Conservation (phyloP, 2,797 vertebrate species). For the Masticophis lateralis region DNA sequence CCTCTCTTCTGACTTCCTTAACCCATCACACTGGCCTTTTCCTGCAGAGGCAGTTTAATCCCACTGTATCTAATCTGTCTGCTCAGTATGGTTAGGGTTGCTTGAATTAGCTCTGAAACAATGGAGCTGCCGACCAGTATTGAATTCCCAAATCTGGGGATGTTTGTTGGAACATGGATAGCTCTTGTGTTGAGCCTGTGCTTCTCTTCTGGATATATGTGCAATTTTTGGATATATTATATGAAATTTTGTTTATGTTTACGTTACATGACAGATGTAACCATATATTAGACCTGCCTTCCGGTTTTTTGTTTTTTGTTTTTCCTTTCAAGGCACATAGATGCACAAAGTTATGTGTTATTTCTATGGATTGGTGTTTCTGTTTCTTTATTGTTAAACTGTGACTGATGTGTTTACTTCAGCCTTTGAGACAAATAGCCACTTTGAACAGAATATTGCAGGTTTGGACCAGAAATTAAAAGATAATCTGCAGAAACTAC, state of each 20-base stretch:
- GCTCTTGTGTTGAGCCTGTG: conserved; percentile 49
- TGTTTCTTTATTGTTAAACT: conserved; percentile 67
- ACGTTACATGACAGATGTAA: conserved; percentile 70
- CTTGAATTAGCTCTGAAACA: conserved; percentile 27
- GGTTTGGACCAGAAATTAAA: conserved; percentile 57
- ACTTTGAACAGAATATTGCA: conserved; percentile 53
- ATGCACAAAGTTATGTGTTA: conserved; percentile 60
- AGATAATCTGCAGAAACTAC: conserved; percentile 48
- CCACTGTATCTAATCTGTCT: not conserved
- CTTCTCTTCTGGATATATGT: conserved; percentile 77
- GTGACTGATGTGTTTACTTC: conserved; percentile 73
- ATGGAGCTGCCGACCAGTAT: conserved; percentile 13
- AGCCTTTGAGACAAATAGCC: conserved; percentile 72
- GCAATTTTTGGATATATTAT: conserved; percentile 83
- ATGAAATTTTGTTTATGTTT: conserved; percentile 76
- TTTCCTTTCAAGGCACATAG: conserved; percentile 66
- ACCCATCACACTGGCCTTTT: not conserved
- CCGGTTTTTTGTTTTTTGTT: conserved; percentile 41
- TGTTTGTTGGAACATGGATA: conserved; percentile 37
- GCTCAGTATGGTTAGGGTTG: conserved; percentile 54
- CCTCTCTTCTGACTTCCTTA: conserved; percentile 24
- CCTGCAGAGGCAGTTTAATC: conserved; percentile 25
- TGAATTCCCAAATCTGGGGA: not conserved
- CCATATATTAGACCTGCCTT: conserved; percentile 62
- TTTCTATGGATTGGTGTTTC: conserved; percentile 56